Percentiles rank a stretch among this genome's conserved stretches.
phyloP scores from a whole-genome alignment of 1,140 invertebrate species.

The Drosophila pandora region DNA sequence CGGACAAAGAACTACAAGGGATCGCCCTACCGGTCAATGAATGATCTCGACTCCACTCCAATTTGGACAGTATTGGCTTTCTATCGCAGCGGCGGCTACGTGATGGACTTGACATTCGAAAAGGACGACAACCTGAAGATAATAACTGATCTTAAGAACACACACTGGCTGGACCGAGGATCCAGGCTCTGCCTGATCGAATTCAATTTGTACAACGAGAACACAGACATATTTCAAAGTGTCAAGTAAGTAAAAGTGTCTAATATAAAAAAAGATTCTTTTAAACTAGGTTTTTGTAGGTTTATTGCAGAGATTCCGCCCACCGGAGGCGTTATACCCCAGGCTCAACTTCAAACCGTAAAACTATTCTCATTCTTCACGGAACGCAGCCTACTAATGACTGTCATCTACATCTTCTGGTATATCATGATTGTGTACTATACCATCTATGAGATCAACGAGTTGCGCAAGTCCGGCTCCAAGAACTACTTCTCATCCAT shows the following conservation, averaged over 20 bases:
- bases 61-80: conserved; percentile 53
- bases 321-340: conserved; percentile 67
- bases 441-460: conserved; percentile 51
- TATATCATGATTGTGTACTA: conserved; percentile 68
- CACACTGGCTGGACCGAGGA: conserved; percentile 69
- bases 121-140: conserved; percentile 30
- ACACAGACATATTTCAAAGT: conserved; percentile 67
- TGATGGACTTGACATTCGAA: conserved; percentile 44
- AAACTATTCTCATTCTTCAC: conserved; percentile 59
- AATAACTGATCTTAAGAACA: conserved; percentile 20
- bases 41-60: conserved; percentile 31
- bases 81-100: conserved; percentile 64
- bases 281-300: conserved; percentile 17
- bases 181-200: conserved; percentile 64
- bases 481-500: conserved; percentile 46
- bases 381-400: conserved; percentile 36
- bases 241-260: conserved; percentile 49
- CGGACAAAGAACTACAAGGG: conserved; percentile 2
- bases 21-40: conserved; percentile 32
- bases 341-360: conserved; percentile 59
- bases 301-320: conserved; percentile 75
- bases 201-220: conserved; percentile 72
- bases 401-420: conserved; percentile 60
- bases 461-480: conserved; percentile 41
- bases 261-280: not conserved